These are phyloP conservation scores for Ochropleura leucogaster DNA, from an alignment of 2,888 invertebrate genomes.

Conservation along the genomic window DNA sequence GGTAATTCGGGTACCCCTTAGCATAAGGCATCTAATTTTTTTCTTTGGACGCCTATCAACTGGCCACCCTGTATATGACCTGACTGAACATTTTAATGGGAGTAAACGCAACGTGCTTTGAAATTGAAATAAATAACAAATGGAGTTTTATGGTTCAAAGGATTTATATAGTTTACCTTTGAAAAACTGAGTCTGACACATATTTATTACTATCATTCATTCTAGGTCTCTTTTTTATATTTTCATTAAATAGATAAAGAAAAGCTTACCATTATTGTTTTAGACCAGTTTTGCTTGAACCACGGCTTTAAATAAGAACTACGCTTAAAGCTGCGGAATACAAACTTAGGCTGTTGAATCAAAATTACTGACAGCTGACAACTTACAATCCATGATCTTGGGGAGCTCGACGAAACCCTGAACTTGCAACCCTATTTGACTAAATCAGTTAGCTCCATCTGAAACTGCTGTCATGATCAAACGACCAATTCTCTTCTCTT, in stretches of 20 bases:
- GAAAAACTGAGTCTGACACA: background rate
- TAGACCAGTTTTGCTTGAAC: background rate
- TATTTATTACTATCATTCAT: background rate
- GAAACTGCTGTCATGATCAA: background rate
- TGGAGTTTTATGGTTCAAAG: background rate
- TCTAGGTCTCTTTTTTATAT: background rate
- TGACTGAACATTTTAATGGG: constrained; percentile 11
- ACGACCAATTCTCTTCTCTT: background rate
- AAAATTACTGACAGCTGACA: constrained; percentile 2
- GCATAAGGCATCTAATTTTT: too few species aligned
- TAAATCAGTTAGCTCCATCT: background rate
- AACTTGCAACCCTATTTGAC: background rate
- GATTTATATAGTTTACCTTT: background rate
- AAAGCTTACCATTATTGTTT: background rate
- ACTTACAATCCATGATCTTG: too few species aligned
- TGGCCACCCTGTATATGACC: too few species aligned
- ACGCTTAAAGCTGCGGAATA: constrained; percentile 4
- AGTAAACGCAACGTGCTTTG: constrained; percentile 5
- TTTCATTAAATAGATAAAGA: background rate
- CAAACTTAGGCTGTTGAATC: background rate
- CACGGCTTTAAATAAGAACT: background rate
- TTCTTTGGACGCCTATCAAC: too few species aligned
- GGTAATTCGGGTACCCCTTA: too few species aligned
- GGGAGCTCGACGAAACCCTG: too few species aligned
- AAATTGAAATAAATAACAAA: constrained; percentile 7